These are phyloP conservation scores for Drosophila rhopaloa DNA, from an alignment of 1,140 invertebrate species.

Conservation along the genomic window DNA sequence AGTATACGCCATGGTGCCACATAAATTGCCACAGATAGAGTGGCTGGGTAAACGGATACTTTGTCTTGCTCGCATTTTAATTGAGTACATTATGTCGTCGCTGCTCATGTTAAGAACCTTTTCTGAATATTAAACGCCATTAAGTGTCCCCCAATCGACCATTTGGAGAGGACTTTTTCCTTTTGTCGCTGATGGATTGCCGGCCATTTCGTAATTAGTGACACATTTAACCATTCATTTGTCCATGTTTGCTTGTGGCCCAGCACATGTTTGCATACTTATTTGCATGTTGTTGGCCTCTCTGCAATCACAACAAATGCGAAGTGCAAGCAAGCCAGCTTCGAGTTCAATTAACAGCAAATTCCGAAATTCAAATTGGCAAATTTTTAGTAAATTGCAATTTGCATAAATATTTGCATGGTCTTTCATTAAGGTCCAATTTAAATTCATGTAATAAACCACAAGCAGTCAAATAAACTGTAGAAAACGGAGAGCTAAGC, in stretches of 20 bases:
- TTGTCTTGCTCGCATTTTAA: conserved; percentile 48
- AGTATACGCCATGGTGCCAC: conserved; percentile 43
- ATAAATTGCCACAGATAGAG: conserved; percentile 35
- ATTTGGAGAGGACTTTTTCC: conserved; percentile 28
- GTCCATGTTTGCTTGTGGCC: conserved; percentile 26
- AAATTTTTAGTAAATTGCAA: conserved; percentile 36
- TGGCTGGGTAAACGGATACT: conserved; percentile 31
- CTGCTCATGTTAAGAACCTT: conserved; percentile 37
- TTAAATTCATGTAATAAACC: conserved; percentile 46
- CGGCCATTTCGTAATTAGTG: conserved; percentile 44
- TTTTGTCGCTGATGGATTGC: conserved; percentile 35
- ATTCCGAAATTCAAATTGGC: conserved; percentile 40
- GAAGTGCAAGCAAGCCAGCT: conserved; percentile 35
- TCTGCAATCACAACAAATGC: conserved; percentile 23
- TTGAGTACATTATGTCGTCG: conserved; percentile 41
- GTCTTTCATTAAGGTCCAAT: conserved; percentile 44
- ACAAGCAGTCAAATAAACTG: conserved; percentile 17
- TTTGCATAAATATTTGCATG: conserved; percentile 47
- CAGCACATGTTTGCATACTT: conserved; percentile 39
- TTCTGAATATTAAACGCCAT: conserved; percentile 46
- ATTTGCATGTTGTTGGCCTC: conserved; percentile 39
- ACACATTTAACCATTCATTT: conserved; percentile 47
- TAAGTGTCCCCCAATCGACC: conserved; percentile 38
- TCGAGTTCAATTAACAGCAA: conserved; percentile 46
- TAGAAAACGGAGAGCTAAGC: neutral